Conservation (phyloP, 2,113 vertebrate genomes). For the Dicentrarchus labrax region DNA sequence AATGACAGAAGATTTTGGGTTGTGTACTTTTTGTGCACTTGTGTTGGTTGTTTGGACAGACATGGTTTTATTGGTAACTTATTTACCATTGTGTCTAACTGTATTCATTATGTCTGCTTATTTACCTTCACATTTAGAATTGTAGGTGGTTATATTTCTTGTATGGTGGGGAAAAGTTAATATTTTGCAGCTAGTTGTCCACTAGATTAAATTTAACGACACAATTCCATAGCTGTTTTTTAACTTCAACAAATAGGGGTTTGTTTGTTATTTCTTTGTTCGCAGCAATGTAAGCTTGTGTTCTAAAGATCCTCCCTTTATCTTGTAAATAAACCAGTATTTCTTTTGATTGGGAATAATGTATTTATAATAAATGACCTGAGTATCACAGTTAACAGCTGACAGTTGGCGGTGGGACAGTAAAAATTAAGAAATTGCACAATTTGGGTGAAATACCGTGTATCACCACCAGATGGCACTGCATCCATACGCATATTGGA, state of each 20-base stretch:
- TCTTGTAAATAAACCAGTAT: constrained; percentile 30
- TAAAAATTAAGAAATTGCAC: background rate
- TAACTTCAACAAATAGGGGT: background rate
- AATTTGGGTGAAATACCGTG: background rate
- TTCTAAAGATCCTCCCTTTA: background rate
- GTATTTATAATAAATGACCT: background rate
- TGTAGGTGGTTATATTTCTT: background rate
- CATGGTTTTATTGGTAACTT: background rate
- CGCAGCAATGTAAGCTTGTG: background rate
- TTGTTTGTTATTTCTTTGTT: background rate
- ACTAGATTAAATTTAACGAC: background rate
- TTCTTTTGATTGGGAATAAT: background rate
- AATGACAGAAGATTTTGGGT: background rate
- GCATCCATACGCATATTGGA: background rate
- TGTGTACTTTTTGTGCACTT: background rate
- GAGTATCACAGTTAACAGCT: background rate
- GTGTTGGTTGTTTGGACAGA: background rate
- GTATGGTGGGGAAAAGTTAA: background rate
- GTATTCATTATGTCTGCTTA: background rate
- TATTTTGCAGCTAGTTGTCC: background rate
- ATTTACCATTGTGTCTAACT: background rate
- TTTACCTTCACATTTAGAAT: background rate
- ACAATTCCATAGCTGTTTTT: background rate
- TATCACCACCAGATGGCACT: constrained; percentile 46
- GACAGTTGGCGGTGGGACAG: no score